Conservation (phyloP, 2,888 invertebrate genomes). For the Scaptodrosophila latifasciaeformis region DNA sequence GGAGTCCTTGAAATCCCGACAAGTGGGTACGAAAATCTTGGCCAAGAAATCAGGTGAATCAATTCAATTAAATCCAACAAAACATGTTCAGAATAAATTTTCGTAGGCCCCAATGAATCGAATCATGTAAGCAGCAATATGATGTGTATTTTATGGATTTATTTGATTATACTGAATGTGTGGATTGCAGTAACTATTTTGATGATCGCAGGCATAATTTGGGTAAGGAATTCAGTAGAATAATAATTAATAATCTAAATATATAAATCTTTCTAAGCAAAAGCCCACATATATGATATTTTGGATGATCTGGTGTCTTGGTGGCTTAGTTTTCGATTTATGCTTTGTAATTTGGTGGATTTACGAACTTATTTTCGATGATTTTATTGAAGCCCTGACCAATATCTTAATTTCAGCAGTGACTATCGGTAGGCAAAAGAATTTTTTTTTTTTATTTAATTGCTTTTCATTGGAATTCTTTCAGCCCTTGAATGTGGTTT, state of each 20-base stretch:
- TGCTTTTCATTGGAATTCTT: neutral
- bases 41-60: no score
- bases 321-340: slow-evolving; percentile 38
- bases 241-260: neutral
- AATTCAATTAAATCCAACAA: no score
- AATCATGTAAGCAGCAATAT: no score
- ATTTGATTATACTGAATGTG: slow-evolving; percentile 42
- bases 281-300: slow-evolving; percentile 8
- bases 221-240: neutral
- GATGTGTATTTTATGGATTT: slow-evolving; percentile 50
- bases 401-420: slow-evolving; percentile 50
- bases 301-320: slow-evolving; percentile 43
- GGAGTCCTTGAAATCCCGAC: no score
- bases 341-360: slow-evolving; percentile 35
- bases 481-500: slow-evolving; percentile 44
- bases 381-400: slow-evolving; percentile 47
- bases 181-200: slow-evolving; percentile 44
- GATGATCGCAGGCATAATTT: slow-evolving; percentile 40
- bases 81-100: neutral
- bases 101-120: neutral
- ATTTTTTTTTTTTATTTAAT: neutral
- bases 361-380: slow-evolving; percentile 36
- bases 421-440: slow-evolving; percentile 36
- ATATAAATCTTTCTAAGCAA: neutral
- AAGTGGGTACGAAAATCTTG: no score